Conservation (phyloP, 2,113 vertebrate genomes). For the Neodon shergylaensis region DNA sequence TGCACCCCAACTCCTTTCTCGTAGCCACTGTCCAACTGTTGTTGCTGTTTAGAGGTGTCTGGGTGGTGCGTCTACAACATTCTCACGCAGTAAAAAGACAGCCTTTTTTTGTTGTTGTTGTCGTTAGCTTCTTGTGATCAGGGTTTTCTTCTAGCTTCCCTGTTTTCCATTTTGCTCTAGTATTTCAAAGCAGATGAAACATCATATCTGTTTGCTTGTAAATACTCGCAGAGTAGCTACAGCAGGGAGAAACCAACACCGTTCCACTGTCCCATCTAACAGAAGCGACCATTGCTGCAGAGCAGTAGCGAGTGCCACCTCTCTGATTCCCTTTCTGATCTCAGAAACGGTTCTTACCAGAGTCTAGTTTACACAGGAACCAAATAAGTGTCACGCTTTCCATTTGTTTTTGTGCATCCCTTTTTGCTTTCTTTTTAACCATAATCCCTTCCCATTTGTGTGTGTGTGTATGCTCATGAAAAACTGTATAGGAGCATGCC, state of each 20-base stretch:
- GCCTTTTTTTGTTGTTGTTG: not conserved
- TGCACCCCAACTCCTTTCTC: not conserved
- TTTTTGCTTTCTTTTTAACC: conserved; percentile 1
- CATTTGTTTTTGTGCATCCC: not conserved
- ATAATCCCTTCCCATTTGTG: not conserved
- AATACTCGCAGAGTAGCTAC: not conserved
- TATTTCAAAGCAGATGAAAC: conserved; percentile 53
- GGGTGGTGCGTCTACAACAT: not conserved
- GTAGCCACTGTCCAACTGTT: not conserved
- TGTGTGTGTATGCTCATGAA: no score
- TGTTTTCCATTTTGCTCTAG: not conserved
- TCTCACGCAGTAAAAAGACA: not conserved
- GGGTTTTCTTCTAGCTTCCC: not conserved
- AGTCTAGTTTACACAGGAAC: not conserved
- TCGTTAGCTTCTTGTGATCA: conserved; percentile 7
- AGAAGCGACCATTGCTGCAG: not conserved
- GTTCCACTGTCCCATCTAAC: not conserved
- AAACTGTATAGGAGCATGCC: no score
- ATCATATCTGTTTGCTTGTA: conserved; percentile 4
- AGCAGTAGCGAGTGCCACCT: not conserved
- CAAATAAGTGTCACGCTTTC: not conserved
- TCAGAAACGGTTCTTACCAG: not conserved
- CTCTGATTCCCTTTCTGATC: not conserved
- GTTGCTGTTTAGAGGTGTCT: not conserved
- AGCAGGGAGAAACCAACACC: not conserved